Evolutionary conservation across 2,797 vertebrate species (phyloP).

Genomic region (Acomys russatus): DNA sequence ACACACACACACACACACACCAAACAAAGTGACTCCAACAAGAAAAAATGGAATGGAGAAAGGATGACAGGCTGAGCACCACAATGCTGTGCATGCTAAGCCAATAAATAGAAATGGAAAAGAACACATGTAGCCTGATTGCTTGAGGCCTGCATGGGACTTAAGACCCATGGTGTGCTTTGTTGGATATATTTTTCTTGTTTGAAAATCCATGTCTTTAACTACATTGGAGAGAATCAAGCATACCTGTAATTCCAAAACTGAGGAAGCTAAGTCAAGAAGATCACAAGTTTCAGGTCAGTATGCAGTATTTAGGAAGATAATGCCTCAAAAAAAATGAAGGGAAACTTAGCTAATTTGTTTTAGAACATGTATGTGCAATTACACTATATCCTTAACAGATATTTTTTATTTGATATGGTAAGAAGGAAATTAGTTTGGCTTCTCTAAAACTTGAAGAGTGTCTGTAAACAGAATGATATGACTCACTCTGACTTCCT

Average conservation of each 20-base stretch:
- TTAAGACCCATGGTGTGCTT: neutral
- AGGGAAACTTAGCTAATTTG: no score
- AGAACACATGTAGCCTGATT: neutral
- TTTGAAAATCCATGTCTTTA: neutral
- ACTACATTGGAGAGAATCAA: neutral
- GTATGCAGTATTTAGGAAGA: neutral
- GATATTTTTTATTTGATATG: neutral
- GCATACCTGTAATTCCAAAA: neutral
- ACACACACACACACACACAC: neutral
- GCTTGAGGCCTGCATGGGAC: neutral
- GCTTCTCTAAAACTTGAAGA: neutral
- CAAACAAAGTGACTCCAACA: neutral
- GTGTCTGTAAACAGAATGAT: neutral
- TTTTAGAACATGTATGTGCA: neutral
- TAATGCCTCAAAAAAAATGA: neutral
- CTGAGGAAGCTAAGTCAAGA: neutral
- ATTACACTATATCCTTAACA: neutral
- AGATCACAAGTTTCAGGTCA: neutral
- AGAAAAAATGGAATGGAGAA: neutral
- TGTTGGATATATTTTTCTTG: neutral
- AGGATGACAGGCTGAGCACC: neutral
- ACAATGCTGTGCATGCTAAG: neutral
- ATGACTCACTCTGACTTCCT: neutral
- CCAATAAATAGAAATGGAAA: neutral
- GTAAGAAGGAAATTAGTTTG: neutral